A percentile compares a stretch with the other conserved stretches of the same genome.
These are phyloP conservation scores for Pararge aegeria DNA, from an alignment of 1,140 invertebrate species.

Conservation along the genomic window DNA sequence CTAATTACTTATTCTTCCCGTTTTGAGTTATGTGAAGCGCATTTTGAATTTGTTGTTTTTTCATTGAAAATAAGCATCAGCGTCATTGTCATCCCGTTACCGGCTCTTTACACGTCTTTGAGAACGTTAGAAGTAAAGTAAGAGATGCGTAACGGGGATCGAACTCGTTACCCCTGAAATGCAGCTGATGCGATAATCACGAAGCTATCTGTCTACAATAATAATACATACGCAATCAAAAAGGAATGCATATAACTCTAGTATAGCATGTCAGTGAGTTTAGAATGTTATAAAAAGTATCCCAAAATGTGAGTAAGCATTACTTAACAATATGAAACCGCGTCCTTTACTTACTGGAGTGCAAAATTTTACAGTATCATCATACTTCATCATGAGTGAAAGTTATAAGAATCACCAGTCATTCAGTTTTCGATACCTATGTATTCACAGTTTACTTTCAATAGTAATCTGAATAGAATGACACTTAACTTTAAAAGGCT, in stretches of 20 bases:
- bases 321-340: background rate
- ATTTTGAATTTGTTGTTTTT: background rate
- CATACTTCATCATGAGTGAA: background rate
- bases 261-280: too few species aligned
- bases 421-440: background rate
- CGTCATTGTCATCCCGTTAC: too few species aligned
- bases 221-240: too few species aligned
- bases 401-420: conserved; percentile 4
- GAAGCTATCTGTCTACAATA: too few species aligned
- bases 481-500: conserved; percentile 8
- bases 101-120: too few species aligned
- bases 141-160: too few species aligned
- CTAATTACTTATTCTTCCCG: background rate
- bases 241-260: too few species aligned
- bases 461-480: conserved; percentile 5
- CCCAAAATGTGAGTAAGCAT: background rate
- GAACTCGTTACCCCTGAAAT: too few species aligned
- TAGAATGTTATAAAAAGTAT: too few species aligned
- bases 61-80: background rate
- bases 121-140: too few species aligned
- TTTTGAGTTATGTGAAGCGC: background rate
- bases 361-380: background rate
- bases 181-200: too few species aligned
- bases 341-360: background rate
- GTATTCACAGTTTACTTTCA: conserved; percentile 4